A percentile compares a stretch with the other conserved stretches of the same genome.
Conservation (phyloP, 2,888 invertebrate genomes). For the Lasius fuliginosus region DNA sequence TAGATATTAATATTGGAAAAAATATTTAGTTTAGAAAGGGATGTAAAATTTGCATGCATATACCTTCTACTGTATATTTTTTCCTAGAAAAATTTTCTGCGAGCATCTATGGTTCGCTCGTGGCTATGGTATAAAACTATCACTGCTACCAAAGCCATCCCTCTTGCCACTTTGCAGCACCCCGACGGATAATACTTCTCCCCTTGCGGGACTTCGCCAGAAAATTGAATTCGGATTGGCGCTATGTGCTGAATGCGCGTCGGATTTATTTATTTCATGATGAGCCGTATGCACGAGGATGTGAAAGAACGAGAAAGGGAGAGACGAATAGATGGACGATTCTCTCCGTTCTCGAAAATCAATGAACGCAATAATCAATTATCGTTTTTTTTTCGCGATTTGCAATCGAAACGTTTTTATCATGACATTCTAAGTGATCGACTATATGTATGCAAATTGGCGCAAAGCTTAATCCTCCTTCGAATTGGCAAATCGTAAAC, state of each 20-base stretch:
- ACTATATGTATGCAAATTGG: conserved; percentile 82
- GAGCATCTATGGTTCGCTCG: neutral
- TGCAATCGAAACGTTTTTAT: conserved; percentile 70
- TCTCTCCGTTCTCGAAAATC: conserved; percentile 66
- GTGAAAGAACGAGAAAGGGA: conserved; percentile 27
- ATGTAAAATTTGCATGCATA: conserved; percentile 17
- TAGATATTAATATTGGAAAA: neutral
- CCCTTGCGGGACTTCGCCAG: conserved; percentile 60
- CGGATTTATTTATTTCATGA: conserved; percentile 72
- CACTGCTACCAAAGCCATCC: conserved; percentile 33
- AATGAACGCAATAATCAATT: conserved; percentile 83
- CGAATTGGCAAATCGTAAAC: conserved; percentile 76
- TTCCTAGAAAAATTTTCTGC: conserved; percentile 40
- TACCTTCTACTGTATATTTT: neutral
- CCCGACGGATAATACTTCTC: conserved; percentile 40
- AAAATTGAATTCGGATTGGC: conserved; percentile 74
- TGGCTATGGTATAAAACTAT: conserved; percentile 31
- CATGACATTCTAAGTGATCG: conserved; percentile 58
- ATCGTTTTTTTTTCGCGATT: conserved; percentile 71
- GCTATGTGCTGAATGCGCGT: conserved; percentile 64
- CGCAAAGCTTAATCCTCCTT: conserved; percentile 65
- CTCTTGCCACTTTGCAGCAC: conserved; percentile 61
- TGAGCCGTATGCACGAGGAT: conserved; percentile 43
- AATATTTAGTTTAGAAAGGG: neutral
- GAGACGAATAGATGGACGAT: conserved; percentile 41